Conservation (phyloP, 1,140 invertebrate species). For the Drosophila tropicalis region DNA sequence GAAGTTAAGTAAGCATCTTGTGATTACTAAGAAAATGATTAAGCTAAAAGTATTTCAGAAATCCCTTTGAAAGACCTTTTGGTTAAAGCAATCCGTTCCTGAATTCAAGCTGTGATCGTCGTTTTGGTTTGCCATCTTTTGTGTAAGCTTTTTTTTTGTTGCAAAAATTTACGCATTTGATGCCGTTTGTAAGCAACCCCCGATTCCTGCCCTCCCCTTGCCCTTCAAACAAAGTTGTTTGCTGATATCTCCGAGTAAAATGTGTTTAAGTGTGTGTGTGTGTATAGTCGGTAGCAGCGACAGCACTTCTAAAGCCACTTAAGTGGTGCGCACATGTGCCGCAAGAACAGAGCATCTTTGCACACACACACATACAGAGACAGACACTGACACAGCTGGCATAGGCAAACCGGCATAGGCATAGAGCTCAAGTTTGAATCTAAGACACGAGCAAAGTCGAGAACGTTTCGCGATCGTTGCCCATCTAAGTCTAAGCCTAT, state of each 20-base stretch:
- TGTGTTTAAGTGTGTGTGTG: constrained; percentile 45
- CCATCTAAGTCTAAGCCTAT: constrained; percentile 76
- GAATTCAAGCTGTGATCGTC: constrained; percentile 1
- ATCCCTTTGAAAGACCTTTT: neutral
- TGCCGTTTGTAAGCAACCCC: constrained; percentile 21
- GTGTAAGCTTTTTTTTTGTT: constrained; percentile 61
- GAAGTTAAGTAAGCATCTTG: too few relatives aligned
- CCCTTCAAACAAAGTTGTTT: constrained; percentile 5
- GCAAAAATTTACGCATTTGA: constrained; percentile 56
- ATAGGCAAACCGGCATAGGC: constrained; percentile 66
- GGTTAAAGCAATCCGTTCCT: neutral
- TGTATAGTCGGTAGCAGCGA: constrained; percentile 54
- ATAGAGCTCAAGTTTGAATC: constrained; percentile 46
- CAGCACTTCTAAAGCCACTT: constrained; percentile 68
- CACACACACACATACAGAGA: constrained; percentile 39
- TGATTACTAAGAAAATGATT: too few relatives aligned
- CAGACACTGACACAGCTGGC: constrained; percentile 42
- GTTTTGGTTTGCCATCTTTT: constrained; percentile 40
- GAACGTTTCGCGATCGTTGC: constrained; percentile 58
- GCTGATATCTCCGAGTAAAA: constrained; percentile 23
- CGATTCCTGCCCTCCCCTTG: constrained; percentile 1
- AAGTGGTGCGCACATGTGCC: constrained; percentile 70
- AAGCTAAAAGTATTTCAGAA: too few relatives aligned
- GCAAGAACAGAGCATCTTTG: constrained; percentile 66
- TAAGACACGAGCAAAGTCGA: constrained; percentile 54